Percentiles rank a stretch among this genome's conserved stretches.
These are phyloP conservation scores for Eristalinus aeneus DNA, from an alignment of 2,888 invertebrate genomes.

Conservation along the genomic window DNA sequence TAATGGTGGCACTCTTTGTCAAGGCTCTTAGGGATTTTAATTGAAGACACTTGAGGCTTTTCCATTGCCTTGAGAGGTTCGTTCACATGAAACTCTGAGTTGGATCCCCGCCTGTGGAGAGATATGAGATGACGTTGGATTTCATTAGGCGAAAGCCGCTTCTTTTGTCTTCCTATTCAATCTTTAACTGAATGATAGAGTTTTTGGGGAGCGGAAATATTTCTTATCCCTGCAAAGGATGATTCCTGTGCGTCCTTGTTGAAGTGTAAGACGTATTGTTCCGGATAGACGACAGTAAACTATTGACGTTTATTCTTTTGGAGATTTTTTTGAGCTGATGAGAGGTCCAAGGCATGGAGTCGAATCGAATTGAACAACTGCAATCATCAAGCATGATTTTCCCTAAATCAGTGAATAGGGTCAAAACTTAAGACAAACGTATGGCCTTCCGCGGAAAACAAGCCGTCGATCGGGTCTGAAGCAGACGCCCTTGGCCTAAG, in stretches of 20 bases:
- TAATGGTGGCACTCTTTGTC: constrained; percentile 26
- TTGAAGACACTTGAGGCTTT: constrained; percentile 29
- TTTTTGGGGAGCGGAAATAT: not conserved
- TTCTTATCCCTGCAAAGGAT: not conserved
- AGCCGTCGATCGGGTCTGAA: too few species aligned
- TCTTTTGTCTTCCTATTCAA: not conserved
- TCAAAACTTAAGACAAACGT: too few species aligned
- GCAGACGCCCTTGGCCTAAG: too few species aligned
- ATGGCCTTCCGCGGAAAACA: too few species aligned
- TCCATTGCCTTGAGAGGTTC: constrained; percentile 14
- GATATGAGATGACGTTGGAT: not conserved
- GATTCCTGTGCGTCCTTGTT: not conserved
- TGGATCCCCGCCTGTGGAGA: not conserved
- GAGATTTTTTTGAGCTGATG: too few species aligned
- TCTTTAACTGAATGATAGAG: not conserved
- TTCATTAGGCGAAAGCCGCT: not conserved
- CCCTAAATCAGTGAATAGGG: too few species aligned
- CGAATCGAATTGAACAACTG: too few species aligned
- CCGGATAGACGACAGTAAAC: too few species aligned
- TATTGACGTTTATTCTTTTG: too few species aligned
- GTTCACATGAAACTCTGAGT: not conserved
- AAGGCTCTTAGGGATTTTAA: constrained; percentile 35
- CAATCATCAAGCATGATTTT: too few species aligned
- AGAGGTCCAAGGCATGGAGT: too few species aligned
- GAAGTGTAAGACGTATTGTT: too few species aligned